Conservation (phyloP, 2,888 invertebrate genomes). For the Ichneumoninae sp. region DNA sequence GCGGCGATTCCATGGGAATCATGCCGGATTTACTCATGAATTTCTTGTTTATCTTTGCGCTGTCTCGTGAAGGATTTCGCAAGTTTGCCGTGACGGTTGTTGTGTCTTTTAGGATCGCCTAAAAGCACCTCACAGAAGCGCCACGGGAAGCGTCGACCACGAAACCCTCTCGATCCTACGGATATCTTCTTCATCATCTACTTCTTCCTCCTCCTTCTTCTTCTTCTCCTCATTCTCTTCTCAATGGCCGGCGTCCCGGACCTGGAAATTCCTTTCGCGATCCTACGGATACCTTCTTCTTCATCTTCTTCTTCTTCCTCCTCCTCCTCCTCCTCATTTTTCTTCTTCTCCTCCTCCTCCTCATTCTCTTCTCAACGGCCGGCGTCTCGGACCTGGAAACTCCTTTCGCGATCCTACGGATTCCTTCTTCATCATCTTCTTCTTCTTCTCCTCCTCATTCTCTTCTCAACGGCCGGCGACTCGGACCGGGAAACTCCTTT, state of each 20-base stretch:
- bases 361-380: too few species aligned
- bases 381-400: too few species aligned
- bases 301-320: too few species aligned
- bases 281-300: too few species aligned
- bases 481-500: too few species aligned
- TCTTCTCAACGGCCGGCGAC: neutral
- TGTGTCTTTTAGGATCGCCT: neutral
- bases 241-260: too few species aligned
- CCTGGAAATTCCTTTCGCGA: too few species aligned
- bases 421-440: neutral
- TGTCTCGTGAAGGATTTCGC: neutral
- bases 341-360: too few species aligned
- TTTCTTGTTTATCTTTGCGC: neutral
- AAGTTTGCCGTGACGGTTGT: conserved; percentile 7
- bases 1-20: conserved; percentile 40
- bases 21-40: conserved; percentile 21
- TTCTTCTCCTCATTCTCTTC: too few species aligned
- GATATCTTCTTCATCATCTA: conserved; percentile 16
- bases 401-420: too few species aligned
- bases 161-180: conserved; percentile 56
- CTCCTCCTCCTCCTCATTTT: too few species aligned
- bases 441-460: conserved; percentile 45
- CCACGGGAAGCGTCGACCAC: conserved; percentile 22
- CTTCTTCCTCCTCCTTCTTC: conserved; percentile 46
- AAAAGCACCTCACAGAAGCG: neutral